These are phyloP conservation scores for Chloroclysta siterata DNA, from an alignment of 2,888 invertebrate species.

Conservation along the genomic window DNA sequence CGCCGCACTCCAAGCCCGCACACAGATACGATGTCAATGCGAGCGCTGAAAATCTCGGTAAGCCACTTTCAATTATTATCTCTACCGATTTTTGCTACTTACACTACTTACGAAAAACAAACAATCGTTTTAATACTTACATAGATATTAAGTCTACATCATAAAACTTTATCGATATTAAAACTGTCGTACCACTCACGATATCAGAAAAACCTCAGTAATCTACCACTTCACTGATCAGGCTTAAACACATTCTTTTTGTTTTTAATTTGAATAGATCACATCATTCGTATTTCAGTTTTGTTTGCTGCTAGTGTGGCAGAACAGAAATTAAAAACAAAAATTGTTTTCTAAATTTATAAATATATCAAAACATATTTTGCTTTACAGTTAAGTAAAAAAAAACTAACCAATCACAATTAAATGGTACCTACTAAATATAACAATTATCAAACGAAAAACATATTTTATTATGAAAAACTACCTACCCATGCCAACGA, in stretches of 20 bases:
- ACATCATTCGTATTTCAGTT: constrained; percentile 11
- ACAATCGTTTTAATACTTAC: constrained; percentile 23
- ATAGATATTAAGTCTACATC: constrained; percentile 15
- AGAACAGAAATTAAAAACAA: constrained; percentile 1
- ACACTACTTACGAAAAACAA: constrained; percentile 37
- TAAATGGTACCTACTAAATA: neutral
- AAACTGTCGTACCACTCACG: constrained; percentile 21
- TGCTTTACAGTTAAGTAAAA: neutral
- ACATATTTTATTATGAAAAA: neutral
- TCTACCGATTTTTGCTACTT: constrained; percentile 24
- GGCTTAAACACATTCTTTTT: constrained; percentile 26
- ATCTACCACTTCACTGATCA: constrained; percentile 35
- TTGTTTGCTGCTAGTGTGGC: constrained; percentile 16
- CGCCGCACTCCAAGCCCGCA: constrained; percentile 86
- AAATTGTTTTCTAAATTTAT: constrained; percentile 16
- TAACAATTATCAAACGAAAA: neutral
- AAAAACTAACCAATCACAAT: neutral
- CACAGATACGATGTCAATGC: constrained; percentile 90
- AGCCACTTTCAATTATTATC: constrained; percentile 46
- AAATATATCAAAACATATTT: neutral
- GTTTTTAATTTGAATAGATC: constrained; percentile 12
- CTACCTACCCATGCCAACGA: constrained; percentile 8
- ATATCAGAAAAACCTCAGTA: constrained; percentile 31
- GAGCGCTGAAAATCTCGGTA: constrained; percentile 91
- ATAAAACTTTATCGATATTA: constrained; percentile 28